A percentile compares a stretch with the other conserved stretches of the same genome.
Conservation (phyloP, 2,888 invertebrate species). For the Harpalus rubripes region DNA sequence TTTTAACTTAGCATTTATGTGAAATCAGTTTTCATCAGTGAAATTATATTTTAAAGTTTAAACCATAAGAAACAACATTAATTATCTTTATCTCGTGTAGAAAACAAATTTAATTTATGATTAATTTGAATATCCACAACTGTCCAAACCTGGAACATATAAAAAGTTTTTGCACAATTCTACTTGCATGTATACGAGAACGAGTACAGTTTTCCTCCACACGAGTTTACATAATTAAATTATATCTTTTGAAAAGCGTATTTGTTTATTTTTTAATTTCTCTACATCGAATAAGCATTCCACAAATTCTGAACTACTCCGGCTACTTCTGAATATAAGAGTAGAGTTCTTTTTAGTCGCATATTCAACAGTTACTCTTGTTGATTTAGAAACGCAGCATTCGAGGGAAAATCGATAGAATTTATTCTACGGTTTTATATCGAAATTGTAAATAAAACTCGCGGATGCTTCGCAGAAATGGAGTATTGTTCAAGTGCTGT, state of each 20-base stretch:
- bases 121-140: no score
- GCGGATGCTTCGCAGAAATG: slow-evolving; percentile 37
- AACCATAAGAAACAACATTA: no score
- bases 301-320: background rate
- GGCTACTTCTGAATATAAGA: slow-evolving; percentile 36
- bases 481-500: slow-evolving; percentile 47
- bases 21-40: no score
- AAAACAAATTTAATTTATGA: no score
- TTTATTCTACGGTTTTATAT: slow-evolving; percentile 61
- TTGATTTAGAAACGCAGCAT: slow-evolving; percentile 52
- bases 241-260: background rate
- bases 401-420: slow-evolving; percentile 57
- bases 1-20: no score
- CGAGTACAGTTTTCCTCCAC: no score
- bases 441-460: slow-evolving; percentile 66
- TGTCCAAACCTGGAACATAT: no score
- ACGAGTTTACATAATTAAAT: background rate
- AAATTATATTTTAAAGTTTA: no score
- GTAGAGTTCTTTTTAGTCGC: slow-evolving; percentile 33
- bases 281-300: background rate
- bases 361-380: slow-evolving; percentile 61
- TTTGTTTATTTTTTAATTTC: background rate
- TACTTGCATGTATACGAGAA: no score
- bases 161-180: no score
- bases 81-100: no score